phyloP scores from a whole-genome alignment of 1,140 invertebrate species.

The Octopus bimaculoides region DNA sequence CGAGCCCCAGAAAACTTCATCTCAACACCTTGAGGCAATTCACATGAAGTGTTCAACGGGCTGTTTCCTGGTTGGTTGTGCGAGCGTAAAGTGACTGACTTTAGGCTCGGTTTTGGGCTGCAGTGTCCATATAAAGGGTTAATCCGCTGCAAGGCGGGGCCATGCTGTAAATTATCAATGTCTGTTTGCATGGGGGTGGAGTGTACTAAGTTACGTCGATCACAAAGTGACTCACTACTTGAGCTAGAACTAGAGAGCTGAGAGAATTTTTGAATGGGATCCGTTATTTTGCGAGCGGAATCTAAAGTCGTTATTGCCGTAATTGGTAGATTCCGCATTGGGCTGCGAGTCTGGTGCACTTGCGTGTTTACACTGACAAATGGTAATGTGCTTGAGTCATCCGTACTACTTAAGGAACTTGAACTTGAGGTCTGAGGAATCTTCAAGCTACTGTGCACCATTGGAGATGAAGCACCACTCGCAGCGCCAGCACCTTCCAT shows the following conservation, averaged over 20 bases:
- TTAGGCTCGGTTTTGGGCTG: neutral
- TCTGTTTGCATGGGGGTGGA: neutral
- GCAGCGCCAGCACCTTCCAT: constrained; percentile 9
- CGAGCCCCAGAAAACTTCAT: constrained; percentile 33
- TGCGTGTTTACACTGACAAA: constrained; percentile 29
- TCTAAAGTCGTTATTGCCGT: neutral
- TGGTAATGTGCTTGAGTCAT: constrained; percentile 34
- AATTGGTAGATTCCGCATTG: neutral
- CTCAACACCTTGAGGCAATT: constrained; percentile 47
- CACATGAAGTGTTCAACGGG: neutral
- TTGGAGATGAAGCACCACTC: constrained; percentile 42
- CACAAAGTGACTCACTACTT: constrained; percentile 37
- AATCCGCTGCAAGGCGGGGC: constrained; percentile 20
- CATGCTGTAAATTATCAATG: neutral
- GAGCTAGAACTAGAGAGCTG: constrained; percentile 48
- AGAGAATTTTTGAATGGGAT: constrained; percentile 41
- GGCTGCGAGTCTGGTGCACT: constrained; percentile 2
- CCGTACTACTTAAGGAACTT: constrained; percentile 37
- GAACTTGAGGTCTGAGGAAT: constrained; percentile 29
- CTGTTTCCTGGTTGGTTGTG: constrained; percentile 23
- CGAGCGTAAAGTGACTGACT: neutral
- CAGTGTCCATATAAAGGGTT: constrained; percentile 20
- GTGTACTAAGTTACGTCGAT: neutral
- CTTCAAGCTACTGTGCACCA: constrained; percentile 22
- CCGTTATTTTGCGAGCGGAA: constrained; percentile 15